Evolutionary conservation across 2,888 invertebrate species (phyloP), one percentile per base, ranked within the genome.

Genomic region (Nymphalis polychloros): DNA sequence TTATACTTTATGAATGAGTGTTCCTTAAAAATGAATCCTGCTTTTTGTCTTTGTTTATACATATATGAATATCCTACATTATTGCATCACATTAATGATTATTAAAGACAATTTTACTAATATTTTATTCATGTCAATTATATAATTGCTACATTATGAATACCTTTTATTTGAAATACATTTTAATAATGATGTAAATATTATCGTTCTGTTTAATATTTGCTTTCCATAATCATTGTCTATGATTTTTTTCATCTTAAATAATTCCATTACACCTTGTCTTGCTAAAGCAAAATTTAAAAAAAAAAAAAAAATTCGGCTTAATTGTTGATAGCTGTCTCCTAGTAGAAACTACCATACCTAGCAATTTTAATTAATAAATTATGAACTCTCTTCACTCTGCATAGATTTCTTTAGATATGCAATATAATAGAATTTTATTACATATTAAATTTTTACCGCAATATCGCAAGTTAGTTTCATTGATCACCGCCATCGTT

Each of bases 81-180:
- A 86, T 73, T 71, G 84, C 78, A 78, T 80, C 82, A 79, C 83
- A 75, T 87, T 80, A 79, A 84, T 84, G 83, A 83, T 84, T 83
- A 87, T 88, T 89, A 90, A 90, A 90, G 90, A 90, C 90, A 75
- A 86, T 89, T 89, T 87, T 87, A 72, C 87, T 83, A 84, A 77
- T 86, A 84, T 82, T 83, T 83, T 88, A 89, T 85, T 90, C 89
- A 87, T 87, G 89, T 83, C 83, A 88, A 90, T 89, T 89, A 90
- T 90, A 90, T 88, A 87, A 68, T 88, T 85, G 83, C 81, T 82
- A 84, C 77, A 84, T 82, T 79, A 75, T 75, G 65, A 73, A 72
- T 77, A 64, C 64, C 79, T 80, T 80, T 76, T 76, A 73, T 70
- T 76, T 76, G 50, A 23, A 57, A 67, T 68, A 64, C 65, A 64